Base-by-base conservation (phyloP, 1,140 invertebrate species). In the Drosophila miranda region DNA sequence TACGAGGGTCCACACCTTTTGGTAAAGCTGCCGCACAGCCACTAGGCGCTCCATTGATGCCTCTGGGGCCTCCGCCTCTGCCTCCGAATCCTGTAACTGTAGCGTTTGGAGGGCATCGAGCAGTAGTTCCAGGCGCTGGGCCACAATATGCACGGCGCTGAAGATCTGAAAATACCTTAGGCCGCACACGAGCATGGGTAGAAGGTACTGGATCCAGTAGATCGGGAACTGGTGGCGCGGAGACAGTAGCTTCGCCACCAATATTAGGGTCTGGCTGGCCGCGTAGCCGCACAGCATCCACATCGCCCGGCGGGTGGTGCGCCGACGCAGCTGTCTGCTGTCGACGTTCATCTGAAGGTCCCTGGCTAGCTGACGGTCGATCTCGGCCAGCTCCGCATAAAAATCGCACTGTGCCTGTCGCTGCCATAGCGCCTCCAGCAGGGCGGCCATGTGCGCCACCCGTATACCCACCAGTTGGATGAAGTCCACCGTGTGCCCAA, bases 391-490 rank as follows among this genome's bases (percentile, higher is more conserved):
- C 30, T 78, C 67, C 5, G 46, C 21, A 6, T 55, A 70, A n/a
- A 90, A 84, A 1, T 54, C 23, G 2, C 51, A 44, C 41, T 86
- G 75, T 0, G 49, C 54, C 0, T 64, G 55, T 1, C 75, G 60
- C 21, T 78, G 87, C 50, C 73, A 60, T 2, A 90, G 44, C 0
- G 87, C 54, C 53, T 90, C 89, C 3, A 83, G 41, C 23, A 90
- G 53, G 0, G 73, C 75, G 1, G 67, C 66, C 19, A 67, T 51
- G 28, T 90, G 89, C 0, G 89, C 72, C 26, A 90, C 63, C 3
- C 89, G 86, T 42, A 90, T 83, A 49, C 89, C 87, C 26, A 89
- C 64, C 67, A 90, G 34, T 60, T 90, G 89, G 43, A 90, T 89
- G 14, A 61, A 88, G 60, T 90, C 89, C 9, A 90, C 80, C 0